These are phyloP conservation scores for Pungitius pungitius DNA, from an alignment of 2,113 vertebrate genomes.

Conservation along the genomic window DNA sequence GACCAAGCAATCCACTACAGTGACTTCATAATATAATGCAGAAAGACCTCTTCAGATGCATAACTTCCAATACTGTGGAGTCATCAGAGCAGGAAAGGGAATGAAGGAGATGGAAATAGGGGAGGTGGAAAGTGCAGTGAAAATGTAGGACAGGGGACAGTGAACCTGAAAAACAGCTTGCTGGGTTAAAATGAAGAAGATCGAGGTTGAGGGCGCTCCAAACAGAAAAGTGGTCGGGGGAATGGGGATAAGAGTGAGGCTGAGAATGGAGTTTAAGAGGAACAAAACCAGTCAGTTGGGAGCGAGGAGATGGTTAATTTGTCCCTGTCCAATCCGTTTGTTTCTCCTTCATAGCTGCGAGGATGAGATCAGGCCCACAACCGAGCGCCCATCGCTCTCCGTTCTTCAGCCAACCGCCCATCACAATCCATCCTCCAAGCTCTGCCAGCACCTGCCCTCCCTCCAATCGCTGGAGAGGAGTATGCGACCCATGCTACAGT, in stretches of 20 bases:
- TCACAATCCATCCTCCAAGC: slow-evolving; percentile 67
- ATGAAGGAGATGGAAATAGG: slow-evolving; percentile 24
- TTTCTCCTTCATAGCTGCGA: slow-evolving; percentile 80
- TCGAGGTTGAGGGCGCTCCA: slow-evolving; percentile 48
- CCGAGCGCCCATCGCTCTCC: slow-evolving; percentile 47
- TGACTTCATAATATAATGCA: slow-evolving; percentile 29
- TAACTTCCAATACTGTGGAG: slow-evolving; percentile 19
- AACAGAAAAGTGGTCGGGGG: slow-evolving; percentile 55
- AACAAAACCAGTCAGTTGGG: slow-evolving; percentile 72
- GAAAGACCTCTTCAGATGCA: slow-evolving; percentile 35
- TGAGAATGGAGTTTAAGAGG: slow-evolving; percentile 61
- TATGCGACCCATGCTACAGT: slow-evolving; percentile 51
- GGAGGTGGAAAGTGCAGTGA: slow-evolving; percentile 50
- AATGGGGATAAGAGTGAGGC: slow-evolving; percentile 34
- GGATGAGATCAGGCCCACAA: slow-evolving; percentile 68
- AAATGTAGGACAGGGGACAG: slow-evolving; percentile 43
- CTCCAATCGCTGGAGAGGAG: slow-evolving; percentile 53
- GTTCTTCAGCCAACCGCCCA: slow-evolving; percentile 65
- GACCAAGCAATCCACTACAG: slow-evolving; percentile 39
- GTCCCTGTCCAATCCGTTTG: slow-evolving; percentile 83
- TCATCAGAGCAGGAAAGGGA: slow-evolving; percentile 28
- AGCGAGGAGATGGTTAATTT: slow-evolving; percentile 78
- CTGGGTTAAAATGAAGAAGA: slow-evolving; percentile 57
- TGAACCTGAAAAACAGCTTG: slow-evolving; percentile 42
- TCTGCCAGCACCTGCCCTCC: slow-evolving; percentile 70